Evolutionary conservation across 1,140 invertebrate genomes (phyloP), one percentile per base, ranked within the genome.

Genomic region (Coptotermes formosanus): DNA sequence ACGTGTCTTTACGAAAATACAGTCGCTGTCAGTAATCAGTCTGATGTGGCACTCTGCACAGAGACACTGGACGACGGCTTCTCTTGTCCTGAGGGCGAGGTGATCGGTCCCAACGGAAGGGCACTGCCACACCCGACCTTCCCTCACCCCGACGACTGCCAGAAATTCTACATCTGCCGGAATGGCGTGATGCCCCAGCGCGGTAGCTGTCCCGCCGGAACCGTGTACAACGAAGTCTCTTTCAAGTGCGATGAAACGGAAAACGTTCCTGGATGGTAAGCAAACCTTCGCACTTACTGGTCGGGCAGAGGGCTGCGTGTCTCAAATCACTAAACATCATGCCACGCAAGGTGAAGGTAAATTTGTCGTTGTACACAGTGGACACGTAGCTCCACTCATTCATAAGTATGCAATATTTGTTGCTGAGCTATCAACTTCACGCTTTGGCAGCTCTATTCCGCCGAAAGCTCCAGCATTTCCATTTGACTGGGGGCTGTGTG

Each of bases 131-230:
- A 97, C 90, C 95, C 96, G 0, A 96, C 95, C 0, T 97, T 95
- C 91, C 93, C 96, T 8, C 95, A 97, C 90, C 94, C 95, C 0
- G 95, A 95, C 59, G 96, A 97, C 89, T 97, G 96, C 89, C 94
- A 95, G 88, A 96, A 96, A 89, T 97, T 97, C 91, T 97, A 97
- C 91, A 96, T 97, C 87, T 97, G 96, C 90, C 91, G 95, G 81
- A 96, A 96, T 88, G 95, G 95, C 7, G 92, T 96, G 4, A 93
- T 93, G 86, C 95, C 96, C 0, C 94, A 96, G 89, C 93, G 95
- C 87, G 95, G 95, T 14, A 94, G 95, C 88, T 97, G 96, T 89
- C 93, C 94, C 8, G 91, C 92, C 7, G 95, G 95, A 52, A 94
- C 93, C 21, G 96, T 97, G 48, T 97, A 97, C 91, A 96, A 96